A percentile compares a stretch with the other conserved stretches of the same genome.
Evolutionary conservation across 2,888 invertebrate genomes (phyloP).

Genomic region (Drosophila lutescens): DNA sequence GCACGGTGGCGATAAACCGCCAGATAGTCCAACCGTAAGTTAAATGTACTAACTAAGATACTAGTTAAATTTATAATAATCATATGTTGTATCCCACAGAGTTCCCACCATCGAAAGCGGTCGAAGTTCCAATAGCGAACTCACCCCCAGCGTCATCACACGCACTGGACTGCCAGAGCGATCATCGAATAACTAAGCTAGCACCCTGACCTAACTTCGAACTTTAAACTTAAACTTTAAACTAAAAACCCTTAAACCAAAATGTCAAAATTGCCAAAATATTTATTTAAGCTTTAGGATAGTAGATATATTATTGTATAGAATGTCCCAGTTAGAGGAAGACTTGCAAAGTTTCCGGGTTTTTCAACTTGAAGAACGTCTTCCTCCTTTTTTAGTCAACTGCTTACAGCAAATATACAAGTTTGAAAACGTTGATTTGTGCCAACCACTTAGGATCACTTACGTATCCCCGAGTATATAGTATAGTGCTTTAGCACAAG

Average conservation of each 20-base stretch:
- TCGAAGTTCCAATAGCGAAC: slow-evolving; percentile 80
- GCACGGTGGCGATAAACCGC: slow-evolving; percentile 85
- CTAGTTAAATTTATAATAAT: neutral
- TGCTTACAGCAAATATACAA: slow-evolving; percentile 50
- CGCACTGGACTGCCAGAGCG: slow-evolving; percentile 85
- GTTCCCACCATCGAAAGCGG: slow-evolving; percentile 86
- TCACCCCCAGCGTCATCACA: slow-evolving; percentile 86
- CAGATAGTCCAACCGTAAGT: slow-evolving; percentile 86
- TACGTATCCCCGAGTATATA: slow-evolving; percentile 35
- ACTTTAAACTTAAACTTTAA: slow-evolving; percentile 19
- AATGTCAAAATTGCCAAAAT: slow-evolving; percentile 62
- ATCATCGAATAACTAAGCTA: slow-evolving; percentile 82
- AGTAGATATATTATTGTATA: slow-evolving; percentile 7
- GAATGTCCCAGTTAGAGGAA: slow-evolving; percentile 54
- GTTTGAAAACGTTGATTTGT: slow-evolving; percentile 57
- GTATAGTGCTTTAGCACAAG: slow-evolving; percentile 41
- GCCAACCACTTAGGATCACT: slow-evolving; percentile 24
- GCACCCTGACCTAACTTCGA: slow-evolving; percentile 4
- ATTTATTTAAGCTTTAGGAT: slow-evolving; percentile 47
- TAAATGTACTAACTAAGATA: too few relatives aligned
- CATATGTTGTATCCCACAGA: slow-evolving; percentile 74
- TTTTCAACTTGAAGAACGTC: neutral
- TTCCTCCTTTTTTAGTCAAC: slow-evolving; percentile 48
- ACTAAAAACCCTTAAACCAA: slow-evolving; percentile 37
- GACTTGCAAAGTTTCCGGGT: slow-evolving; percentile 11